Evolutionary conservation across 1,140 invertebrate species (phyloP).

Genomic region (Bombus affinis): DNA sequence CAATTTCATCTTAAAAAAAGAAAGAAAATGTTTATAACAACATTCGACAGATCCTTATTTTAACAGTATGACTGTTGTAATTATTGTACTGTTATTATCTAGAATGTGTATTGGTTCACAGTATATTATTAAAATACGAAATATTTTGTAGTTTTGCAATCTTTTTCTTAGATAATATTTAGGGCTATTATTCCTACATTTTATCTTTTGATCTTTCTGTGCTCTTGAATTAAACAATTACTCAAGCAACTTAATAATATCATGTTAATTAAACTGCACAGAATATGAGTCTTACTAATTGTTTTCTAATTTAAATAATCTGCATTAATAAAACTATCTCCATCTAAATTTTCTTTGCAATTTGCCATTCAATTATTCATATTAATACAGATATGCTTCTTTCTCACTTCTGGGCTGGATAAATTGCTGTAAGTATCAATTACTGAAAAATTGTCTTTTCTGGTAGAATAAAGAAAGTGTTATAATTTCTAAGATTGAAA

Average conservation of each 20-base stretch:
- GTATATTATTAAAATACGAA: slow-evolving; percentile 49
- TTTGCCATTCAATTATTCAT: slow-evolving; percentile 29
- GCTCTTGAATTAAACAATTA: slow-evolving; percentile 8
- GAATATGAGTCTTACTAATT: slow-evolving; percentile 33
- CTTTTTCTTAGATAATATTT: slow-evolving; percentile 8
- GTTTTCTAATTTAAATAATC: slow-evolving; percentile 31
- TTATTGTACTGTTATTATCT: slow-evolving; percentile 52
- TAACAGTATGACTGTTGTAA: slow-evolving; percentile 44
- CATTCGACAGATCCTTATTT: slow-evolving; percentile 33
- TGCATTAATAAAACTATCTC: slow-evolving; percentile 5
- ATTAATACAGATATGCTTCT: slow-evolving; percentile 59
- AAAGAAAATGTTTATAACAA: not conserved
- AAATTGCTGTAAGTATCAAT: slow-evolving; percentile 35
- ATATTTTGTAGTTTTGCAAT: slow-evolving; percentile 34
- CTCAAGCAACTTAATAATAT: slow-evolving; percentile 6
- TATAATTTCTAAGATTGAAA: slow-evolving; percentile 70
- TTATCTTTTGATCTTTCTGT: slow-evolving; percentile 27
- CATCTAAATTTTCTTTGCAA: not conserved
- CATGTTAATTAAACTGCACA: not conserved
- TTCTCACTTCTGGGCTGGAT: slow-evolving; percentile 29
- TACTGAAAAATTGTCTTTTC: slow-evolving; percentile 3
- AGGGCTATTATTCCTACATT: slow-evolving; percentile 9
- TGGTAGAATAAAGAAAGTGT: slow-evolving; percentile 8
- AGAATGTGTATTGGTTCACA: slow-evolving; percentile 37
- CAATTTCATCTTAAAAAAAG: not conserved